phyloP scores from a whole-genome alignment of 2,113 vertebrate genomes.

The Phalacrocorax pelagicus region DNA sequence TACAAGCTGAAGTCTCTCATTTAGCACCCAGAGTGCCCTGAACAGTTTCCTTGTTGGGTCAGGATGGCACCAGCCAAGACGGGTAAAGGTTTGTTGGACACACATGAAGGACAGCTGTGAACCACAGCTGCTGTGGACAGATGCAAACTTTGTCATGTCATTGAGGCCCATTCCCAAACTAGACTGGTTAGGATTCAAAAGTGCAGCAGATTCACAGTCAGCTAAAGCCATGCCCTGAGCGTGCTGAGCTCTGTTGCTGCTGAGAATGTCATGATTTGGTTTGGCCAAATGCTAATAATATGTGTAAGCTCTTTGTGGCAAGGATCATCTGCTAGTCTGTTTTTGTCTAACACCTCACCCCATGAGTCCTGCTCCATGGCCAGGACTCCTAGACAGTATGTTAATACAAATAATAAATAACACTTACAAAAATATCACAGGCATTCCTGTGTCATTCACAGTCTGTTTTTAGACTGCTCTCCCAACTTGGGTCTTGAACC shows the following conservation, averaged over 20 bases:
- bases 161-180: background rate
- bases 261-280: slow-evolving; percentile 24
- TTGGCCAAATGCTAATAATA: slow-evolving; percentile 48
- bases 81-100: background rate
- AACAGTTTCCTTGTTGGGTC: background rate
- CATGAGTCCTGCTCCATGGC: background rate
- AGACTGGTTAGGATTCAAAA: background rate
- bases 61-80: background rate
- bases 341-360: slow-evolving; percentile 57
- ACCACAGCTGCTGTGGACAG: background rate
- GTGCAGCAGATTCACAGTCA: background rate
- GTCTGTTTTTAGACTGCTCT: slow-evolving; percentile 42
- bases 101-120: background rate
- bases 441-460: slow-evolving; percentile 19
- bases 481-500: background rate
- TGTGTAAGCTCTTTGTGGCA: slow-evolving; percentile 20
- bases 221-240: background rate
- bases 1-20: background rate
- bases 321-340: slow-evolving; percentile 49
- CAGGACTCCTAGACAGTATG: slow-evolving; percentile 48
- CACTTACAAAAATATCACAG: slow-evolving; percentile 57
- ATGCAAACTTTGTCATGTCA: background rate
- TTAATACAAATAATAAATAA: slow-evolving; percentile 63
- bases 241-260: background rate
- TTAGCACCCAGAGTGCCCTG: background rate